Conservation (phyloP, 2,113 vertebrate genomes). For the Acrocephalus kingi region DNA sequence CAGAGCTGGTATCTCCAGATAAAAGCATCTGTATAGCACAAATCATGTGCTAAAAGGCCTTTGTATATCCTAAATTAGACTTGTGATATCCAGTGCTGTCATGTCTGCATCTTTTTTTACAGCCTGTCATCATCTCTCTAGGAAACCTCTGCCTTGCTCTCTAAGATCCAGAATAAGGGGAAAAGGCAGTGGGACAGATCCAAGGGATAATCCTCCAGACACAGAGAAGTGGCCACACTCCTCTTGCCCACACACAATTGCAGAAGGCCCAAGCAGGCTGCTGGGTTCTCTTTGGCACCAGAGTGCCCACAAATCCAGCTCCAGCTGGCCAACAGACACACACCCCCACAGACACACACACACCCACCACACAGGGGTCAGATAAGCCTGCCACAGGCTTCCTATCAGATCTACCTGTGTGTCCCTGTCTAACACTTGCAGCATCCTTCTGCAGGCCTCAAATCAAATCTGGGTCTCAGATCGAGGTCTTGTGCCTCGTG, state of each 20-base stretch:
- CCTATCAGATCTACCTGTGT: neutral
- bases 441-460: neutral
- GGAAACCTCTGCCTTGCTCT: neutral
- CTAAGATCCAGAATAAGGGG: neutral
- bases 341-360: neutral
- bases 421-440: neutral
- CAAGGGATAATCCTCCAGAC: neutral
- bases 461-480: neutral
- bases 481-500: rapidly evolving
- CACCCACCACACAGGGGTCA: rapidly evolving
- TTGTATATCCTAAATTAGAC: neutral
- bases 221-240: neutral
- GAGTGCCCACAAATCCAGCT: neutral
- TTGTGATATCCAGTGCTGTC: neutral
- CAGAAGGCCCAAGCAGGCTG: neutral
- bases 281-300: rapidly evolving
- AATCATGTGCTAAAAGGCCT: neutral
- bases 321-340: neutral
- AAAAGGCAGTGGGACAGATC: neutral
- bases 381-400: neutral
- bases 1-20: neutral
- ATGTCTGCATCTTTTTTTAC: neutral
- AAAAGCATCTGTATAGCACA: neutral
- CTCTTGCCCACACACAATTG: neutral
- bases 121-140: neutral